Percentiles rank a stretch among this genome's conserved stretches.
Conservation (phyloP, 2,888 invertebrate genomes). For the Macrophya annulata region DNA sequence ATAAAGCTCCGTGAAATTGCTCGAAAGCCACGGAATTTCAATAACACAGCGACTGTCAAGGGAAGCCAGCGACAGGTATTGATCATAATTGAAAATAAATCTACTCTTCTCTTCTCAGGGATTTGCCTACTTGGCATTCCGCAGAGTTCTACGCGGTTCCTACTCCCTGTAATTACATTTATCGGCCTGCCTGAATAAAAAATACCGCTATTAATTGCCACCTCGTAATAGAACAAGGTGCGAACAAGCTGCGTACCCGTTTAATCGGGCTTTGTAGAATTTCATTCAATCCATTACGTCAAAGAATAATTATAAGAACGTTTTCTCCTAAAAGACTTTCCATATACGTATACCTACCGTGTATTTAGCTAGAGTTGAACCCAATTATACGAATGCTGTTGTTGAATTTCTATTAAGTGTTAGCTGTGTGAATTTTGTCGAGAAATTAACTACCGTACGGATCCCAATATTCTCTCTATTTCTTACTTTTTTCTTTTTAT, state of each 20-base stretch:
- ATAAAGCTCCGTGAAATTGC: slow-evolving; percentile 73
- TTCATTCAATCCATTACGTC: neutral
- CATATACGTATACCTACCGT: neutral
- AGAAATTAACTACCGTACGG: neutral
- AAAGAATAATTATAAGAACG: neutral
- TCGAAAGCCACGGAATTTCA: slow-evolving; percentile 72
- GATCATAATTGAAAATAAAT: slow-evolving; percentile 71
- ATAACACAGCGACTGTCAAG: slow-evolving; percentile 68
- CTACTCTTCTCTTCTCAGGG: slow-evolving; percentile 58
- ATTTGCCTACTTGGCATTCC: slow-evolving; percentile 51
- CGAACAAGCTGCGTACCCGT: slow-evolving; percentile 26
- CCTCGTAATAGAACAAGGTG: slow-evolving; percentile 15
- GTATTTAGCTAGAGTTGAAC: no score
- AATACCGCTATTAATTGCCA: slow-evolving; percentile 62
- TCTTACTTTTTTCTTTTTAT: neutral
- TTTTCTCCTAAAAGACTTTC: neutral
- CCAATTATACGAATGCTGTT: neutral
- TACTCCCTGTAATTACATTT: slow-evolving; percentile 28
- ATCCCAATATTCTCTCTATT: neutral
- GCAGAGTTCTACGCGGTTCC: slow-evolving; percentile 49
- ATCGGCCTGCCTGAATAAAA: slow-evolving; percentile 42
- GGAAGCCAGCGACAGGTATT: slow-evolving; percentile 65
- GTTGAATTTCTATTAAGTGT: neutral
- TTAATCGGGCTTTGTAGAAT: neutral
- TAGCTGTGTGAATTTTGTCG: neutral